phyloP scores from a whole-genome alignment of 2,888 invertebrate genomes.

The Pteria penguin region DNA sequence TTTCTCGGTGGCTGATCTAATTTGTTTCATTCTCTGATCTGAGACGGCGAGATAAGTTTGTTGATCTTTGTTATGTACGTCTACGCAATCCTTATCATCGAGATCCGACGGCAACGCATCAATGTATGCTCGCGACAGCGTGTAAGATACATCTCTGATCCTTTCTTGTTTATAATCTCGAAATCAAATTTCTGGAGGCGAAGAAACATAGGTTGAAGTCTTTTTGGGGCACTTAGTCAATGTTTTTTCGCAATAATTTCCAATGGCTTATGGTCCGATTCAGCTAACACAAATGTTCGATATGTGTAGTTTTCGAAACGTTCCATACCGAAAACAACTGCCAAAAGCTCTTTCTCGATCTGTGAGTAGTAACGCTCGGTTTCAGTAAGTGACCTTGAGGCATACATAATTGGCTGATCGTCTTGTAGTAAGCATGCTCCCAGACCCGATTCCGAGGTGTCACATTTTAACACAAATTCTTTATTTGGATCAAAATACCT shows the following conservation, averaged over 20 bases:
- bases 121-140: constrained; percentile 20
- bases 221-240: constrained; percentile 3
- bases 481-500: no score
- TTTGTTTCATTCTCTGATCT: background rate
- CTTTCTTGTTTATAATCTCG: constrained; percentile 35
- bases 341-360: constrained; percentile 32
- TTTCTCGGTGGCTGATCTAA: background rate
- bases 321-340: constrained; percentile 31
- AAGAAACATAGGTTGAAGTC: background rate
- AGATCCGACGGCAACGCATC: background rate
- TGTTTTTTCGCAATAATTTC: constrained; percentile 31
- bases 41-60: background rate
- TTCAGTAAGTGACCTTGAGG: constrained; percentile 44
- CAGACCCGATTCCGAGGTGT: constrained; percentile 43
- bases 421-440: constrained; percentile 52
- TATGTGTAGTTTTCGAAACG: constrained; percentile 10
- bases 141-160: constrained; percentile 41
- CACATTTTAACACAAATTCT: constrained; percentile 34
- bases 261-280: constrained; percentile 46
- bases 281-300: constrained; percentile 27
- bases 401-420: constrained; percentile 50
- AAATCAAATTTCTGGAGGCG: constrained; percentile 39
- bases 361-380: constrained; percentile 24
- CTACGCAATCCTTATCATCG: background rate
- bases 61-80: background rate